Conservation (phyloP, 2,888 invertebrate genomes). For the Pseudococcus longispinus region DNA sequence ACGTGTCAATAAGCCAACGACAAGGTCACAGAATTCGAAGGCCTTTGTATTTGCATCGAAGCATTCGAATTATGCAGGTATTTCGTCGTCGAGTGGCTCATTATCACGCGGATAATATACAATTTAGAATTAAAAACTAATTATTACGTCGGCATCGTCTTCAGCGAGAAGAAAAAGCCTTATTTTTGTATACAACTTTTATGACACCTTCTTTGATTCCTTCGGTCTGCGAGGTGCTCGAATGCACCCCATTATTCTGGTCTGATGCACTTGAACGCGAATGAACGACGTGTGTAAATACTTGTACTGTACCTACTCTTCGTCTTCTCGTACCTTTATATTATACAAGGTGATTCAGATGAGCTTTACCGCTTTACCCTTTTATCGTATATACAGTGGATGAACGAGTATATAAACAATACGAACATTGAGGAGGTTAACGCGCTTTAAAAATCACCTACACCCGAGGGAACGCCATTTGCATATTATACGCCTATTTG, state of each 20-base stretch:
- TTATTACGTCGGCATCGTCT: background rate
- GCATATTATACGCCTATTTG: background rate
- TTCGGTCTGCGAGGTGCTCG: background rate
- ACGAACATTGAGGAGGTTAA: background rate
- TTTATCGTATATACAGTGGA: background rate
- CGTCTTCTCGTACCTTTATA: background rate
- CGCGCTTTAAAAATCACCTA: background rate
- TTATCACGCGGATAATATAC: background rate
- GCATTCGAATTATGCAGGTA: background rate
- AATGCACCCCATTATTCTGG: conserved; percentile 31
- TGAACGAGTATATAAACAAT: background rate
- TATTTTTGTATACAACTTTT: background rate
- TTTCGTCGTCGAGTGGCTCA: no score
- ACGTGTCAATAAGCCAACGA: no score
- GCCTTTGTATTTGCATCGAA: background rate
- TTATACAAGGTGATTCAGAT: background rate
- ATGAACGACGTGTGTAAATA: conserved; percentile 32
- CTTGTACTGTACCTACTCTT: background rate
- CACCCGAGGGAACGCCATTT: background rate
- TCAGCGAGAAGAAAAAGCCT: background rate
- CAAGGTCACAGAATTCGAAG: background rate
- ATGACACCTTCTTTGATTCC: background rate
- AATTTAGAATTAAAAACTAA: background rate
- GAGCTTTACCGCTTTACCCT: background rate
- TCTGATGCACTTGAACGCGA: conserved; percentile 24